Evolutionary conservation across 2,888 invertebrate species (phyloP).

Genomic region (Eretmocerus hayati): DNA sequence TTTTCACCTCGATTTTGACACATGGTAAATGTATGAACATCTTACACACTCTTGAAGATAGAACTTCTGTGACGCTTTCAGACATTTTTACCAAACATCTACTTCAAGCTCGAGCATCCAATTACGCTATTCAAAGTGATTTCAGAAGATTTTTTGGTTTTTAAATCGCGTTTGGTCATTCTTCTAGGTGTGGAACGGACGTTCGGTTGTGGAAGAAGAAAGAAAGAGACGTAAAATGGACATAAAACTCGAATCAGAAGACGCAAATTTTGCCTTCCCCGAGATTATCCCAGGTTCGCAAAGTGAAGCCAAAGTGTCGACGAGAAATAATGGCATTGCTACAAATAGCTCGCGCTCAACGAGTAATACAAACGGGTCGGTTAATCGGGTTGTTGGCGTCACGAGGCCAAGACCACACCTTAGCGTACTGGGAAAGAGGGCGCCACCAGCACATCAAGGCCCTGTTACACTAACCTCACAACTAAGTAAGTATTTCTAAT

Average conservation of each 20-base stretch:
- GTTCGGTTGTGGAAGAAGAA: constrained; percentile 36
- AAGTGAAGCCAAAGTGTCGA: constrained; percentile 20
- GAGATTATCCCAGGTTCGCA: constrained; percentile 44
- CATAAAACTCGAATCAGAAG: constrained; percentile 67
- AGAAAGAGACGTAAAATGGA: constrained; percentile 50
- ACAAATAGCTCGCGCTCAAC: constrained; percentile 42
- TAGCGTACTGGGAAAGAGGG: constrained; percentile 51
- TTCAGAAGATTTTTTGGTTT: no score
- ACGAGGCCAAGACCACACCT: constrained; percentile 51
- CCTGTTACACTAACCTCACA: constrained; percentile 64
- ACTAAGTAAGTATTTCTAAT: constrained; percentile 48
- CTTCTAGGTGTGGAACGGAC: constrained; percentile 40
- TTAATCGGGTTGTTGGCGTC: constrained; percentile 50
- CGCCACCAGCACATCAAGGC: constrained; percentile 51
- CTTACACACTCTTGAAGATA: no score
- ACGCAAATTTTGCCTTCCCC: constrained; percentile 62
- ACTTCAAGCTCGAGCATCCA: no score
- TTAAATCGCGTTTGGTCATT: no score
- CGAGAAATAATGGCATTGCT: constrained; percentile 42
- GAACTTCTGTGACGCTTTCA: no score
- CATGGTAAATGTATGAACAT: no score
- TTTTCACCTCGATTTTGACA: no score
- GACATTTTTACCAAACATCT: no score
- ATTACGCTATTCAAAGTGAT: no score
- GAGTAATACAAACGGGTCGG: constrained; percentile 32